Evolutionary conservation across 2,113 vertebrate species (phyloP).

Genomic region (Rissa tridactyla): DNA sequence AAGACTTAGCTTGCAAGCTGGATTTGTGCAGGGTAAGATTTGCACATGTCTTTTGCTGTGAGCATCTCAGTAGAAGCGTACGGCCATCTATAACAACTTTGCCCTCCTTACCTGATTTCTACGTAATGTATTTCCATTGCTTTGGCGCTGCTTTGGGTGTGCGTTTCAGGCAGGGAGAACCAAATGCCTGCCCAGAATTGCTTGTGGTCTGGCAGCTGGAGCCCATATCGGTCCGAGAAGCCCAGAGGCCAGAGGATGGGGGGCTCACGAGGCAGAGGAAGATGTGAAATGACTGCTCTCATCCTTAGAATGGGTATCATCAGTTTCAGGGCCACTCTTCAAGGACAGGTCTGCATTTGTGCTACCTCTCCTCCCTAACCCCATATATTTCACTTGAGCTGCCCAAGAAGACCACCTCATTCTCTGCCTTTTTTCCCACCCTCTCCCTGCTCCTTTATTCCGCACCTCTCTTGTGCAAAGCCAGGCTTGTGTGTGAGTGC

Average conservation of each 20-base stretch:
- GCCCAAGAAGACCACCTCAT: not conserved
- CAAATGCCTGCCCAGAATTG: not conserved
- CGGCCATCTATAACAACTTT: too few relatives aligned
- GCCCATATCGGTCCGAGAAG: fast-evolving
- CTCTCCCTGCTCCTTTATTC: not conserved
- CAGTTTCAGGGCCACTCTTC: not conserved
- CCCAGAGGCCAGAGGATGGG: not conserved
- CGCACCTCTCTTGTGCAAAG: not conserved
- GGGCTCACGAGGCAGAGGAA: not conserved
- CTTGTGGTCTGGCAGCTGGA: not conserved
- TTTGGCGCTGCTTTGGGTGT: not conserved
- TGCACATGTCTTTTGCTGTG: not conserved
- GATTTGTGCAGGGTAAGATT: not conserved
- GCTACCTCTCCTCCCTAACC: not conserved
- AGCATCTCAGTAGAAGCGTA: not conserved
- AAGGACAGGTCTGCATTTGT: fast-evolving
- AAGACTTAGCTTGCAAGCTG: not conserved
- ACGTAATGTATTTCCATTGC: fast-evolving
- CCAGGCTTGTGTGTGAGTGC: fast-evolving
- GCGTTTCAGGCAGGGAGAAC: not conserved
- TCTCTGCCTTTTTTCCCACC: not conserved
- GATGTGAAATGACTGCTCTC: not conserved
- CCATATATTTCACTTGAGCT: not conserved
- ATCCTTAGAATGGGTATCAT: not conserved
- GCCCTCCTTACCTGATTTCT: not conserved